phyloP scores from a whole-genome alignment of 2,113 vertebrate genomes.

The Anas platyrhynchos region DNA sequence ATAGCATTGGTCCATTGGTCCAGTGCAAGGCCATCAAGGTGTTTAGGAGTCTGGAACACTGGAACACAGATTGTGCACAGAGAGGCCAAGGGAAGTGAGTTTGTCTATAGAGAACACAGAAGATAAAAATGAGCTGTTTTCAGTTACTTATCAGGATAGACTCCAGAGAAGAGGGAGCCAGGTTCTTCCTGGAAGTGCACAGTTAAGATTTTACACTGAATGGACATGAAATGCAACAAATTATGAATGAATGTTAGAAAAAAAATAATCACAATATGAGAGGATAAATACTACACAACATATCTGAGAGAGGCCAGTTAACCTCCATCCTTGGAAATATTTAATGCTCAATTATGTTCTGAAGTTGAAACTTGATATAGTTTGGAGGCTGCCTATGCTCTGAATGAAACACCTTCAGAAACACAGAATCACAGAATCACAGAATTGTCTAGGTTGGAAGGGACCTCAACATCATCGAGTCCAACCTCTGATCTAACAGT shows the following conservation, averaged over 20 bases:
- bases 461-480: too few species aligned
- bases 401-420: not conserved
- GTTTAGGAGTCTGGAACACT: not conserved
- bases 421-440: too few species aligned
- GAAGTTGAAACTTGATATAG: not conserved
- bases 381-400: not conserved
- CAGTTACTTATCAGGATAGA: not conserved
- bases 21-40: not conserved
- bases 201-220: not conserved
- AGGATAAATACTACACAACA: not conserved
- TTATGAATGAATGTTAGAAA: not conserved
- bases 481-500: too few species aligned
- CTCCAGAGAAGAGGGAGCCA: not conserved
- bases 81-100: not conserved
- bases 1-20: not conserved
- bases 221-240: not conserved
- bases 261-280: not conserved
- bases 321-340: not conserved
- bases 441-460: too few species aligned
- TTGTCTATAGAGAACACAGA: not conserved
- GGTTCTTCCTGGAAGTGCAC: not conserved
- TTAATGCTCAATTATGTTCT: not conserved
- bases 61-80: not conserved
- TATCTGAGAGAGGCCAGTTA: fast-evolving
- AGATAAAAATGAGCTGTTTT: not conserved